A percentile compares a stretch with the other conserved stretches of the same genome.
phyloP scores from a whole-genome alignment of 1,140 invertebrate genomes.

The Chrysomallon squamiferum region DNA sequence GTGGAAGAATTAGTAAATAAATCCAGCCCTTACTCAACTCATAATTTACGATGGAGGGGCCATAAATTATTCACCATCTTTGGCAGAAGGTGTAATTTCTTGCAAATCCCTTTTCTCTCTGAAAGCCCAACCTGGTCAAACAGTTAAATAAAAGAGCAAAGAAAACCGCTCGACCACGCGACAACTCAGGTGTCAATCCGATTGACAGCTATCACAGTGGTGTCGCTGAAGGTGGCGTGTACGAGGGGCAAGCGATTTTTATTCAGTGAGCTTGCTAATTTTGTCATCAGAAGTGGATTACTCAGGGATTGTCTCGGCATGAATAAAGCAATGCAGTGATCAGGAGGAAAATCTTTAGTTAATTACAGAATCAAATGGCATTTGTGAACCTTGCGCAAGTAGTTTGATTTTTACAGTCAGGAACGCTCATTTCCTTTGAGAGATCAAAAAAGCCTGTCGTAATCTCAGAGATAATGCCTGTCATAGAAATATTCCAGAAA shows the following conservation, averaged over 20 bases:
- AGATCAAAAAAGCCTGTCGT: constrained; percentile 3
- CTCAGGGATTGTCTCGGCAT: constrained; percentile 2
- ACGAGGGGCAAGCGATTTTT: background rate
- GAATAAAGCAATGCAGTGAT: constrained; percentile 7
- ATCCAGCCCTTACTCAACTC: too few species aligned
- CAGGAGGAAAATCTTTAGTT: constrained; percentile 4
- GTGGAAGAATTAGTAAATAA: too few species aligned
- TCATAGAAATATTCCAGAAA: background rate
- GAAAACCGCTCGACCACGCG: too few species aligned
- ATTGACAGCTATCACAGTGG: too few species aligned
- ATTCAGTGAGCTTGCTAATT: constrained; percentile 5
- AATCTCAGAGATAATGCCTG: background rate
- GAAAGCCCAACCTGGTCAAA: too few species aligned
- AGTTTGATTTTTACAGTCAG: background rate
- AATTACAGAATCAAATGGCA: constrained; percentile 8
- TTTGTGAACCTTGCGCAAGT: background rate
- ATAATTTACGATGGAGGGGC: too few species aligned
- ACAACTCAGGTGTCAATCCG: too few species aligned
- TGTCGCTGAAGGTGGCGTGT: background rate
- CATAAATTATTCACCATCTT: too few species aligned
- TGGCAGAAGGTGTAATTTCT: too few species aligned
- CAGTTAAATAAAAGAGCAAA: too few species aligned
- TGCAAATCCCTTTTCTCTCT: too few species aligned
- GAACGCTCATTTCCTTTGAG: background rate
- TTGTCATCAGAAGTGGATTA: constrained; percentile 1